Percentiles rank a stretch among this genome's conserved stretches.
These are phyloP conservation scores for Sylvia borin DNA, from an alignment of 2,797 vertebrate species.

Conservation along the genomic window DNA sequence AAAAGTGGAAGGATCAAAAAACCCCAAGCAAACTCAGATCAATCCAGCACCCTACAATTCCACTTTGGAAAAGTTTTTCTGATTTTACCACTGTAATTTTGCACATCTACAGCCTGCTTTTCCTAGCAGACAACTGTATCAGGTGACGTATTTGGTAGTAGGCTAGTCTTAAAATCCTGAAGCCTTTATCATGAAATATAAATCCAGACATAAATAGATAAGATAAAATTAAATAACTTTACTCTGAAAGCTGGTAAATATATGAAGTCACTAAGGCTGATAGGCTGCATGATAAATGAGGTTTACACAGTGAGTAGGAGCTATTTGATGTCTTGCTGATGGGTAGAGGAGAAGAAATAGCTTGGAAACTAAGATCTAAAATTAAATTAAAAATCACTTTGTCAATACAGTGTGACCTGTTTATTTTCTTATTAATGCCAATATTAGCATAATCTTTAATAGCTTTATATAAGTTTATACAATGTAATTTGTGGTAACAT, in stretches of 20 bases:
- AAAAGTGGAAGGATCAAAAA: conserved; percentile 71
- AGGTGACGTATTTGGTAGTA: conserved; percentile 57
- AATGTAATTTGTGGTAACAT: background rate
- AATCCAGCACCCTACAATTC: conserved; percentile 29
- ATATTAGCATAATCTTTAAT: background rate
- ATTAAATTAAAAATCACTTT: background rate
- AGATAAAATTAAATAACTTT: conserved; percentile 51
- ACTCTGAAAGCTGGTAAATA: conserved; percentile 54
- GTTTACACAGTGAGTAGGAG: background rate
- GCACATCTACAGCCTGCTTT: conserved; percentile 45
- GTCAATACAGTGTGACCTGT: background rate
- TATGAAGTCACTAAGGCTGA: background rate
- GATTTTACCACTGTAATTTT: conserved; percentile 64
- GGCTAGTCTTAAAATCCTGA: conserved; percentile 28
- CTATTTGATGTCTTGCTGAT: conserved; percentile 29
- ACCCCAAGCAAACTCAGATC: background rate
- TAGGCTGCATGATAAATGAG: background rate
- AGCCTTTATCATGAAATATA: conserved; percentile 28
- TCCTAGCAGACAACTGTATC: conserved; percentile 64
- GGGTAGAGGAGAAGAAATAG: conserved; percentile 47
- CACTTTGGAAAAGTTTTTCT: conserved; percentile 62
- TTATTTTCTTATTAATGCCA: conserved; percentile 28
- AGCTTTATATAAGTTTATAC: background rate
- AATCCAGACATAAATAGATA: conserved; percentile 17
- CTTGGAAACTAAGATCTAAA: conserved; percentile 14